These are phyloP conservation scores for Sinelater perroti DNA, from an alignment of 2,888 invertebrate genomes.

Conservation along the genomic window DNA sequence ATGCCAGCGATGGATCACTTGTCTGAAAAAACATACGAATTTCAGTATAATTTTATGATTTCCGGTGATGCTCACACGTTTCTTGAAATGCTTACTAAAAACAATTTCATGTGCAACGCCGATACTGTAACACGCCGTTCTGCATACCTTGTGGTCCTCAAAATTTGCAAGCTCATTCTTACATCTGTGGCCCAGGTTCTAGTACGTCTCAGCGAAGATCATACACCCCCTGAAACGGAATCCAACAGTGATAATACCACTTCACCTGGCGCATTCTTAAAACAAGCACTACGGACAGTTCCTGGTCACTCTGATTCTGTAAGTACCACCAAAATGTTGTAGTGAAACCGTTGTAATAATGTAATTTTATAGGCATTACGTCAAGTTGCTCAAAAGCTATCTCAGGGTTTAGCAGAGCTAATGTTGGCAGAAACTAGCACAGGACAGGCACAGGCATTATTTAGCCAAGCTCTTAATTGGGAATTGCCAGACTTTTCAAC, in stretches of 20 bases:
- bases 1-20: conserved; percentile 88
- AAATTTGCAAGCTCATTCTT: conserved; percentile 87
- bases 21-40: conserved; percentile 76
- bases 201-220: conserved; percentile 63
- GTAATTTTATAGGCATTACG: conserved; percentile 64
- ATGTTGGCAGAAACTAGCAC: conserved; percentile 57
- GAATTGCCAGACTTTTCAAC: conserved; percentile 77
- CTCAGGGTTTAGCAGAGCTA: conserved; percentile 79
- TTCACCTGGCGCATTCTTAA: conserved; percentile 66
- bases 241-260: conserved; percentile 54
- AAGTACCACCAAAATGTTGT: conserved; percentile 37
- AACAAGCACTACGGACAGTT: conserved; percentile 84
- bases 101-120: conserved; percentile 82
- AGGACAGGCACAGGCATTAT: conserved; percentile 57
- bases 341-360: not conserved
- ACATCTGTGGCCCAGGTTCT: conserved; percentile 86
- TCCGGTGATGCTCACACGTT: conserved; percentile 74
- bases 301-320: conserved; percentile 88
- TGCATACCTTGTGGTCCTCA: conserved; percentile 87
- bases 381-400: conserved; percentile 83
- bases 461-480: conserved; percentile 72
- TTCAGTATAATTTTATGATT: conserved; percentile 74
- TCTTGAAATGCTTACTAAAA: conserved; percentile 83
- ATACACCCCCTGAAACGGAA: conserved; percentile 57
- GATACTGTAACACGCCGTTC: conserved; percentile 74